Evolutionary conservation across 2,888 invertebrate genomes (phyloP).

Genomic region (Pseudococcus longispinus): DNA sequence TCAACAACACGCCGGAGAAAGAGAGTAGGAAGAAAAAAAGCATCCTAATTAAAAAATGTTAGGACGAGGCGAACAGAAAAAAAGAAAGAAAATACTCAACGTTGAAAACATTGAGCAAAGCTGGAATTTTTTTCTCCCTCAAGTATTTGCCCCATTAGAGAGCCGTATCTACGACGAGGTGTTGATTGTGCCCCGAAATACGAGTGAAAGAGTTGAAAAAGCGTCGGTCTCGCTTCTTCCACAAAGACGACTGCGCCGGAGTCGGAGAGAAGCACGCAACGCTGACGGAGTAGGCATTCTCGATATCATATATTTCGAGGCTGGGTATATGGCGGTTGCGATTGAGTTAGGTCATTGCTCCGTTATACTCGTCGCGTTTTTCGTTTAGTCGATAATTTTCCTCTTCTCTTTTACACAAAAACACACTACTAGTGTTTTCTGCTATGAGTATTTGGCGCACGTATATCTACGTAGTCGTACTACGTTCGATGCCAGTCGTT

Average conservation of each 20-base stretch:
- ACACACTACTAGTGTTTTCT: slow-evolving; percentile 30
- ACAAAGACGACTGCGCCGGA: not conserved
- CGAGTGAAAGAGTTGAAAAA: not conserved
- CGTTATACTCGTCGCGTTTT: slow-evolving; percentile 46
- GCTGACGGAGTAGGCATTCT: slow-evolving; percentile 45
- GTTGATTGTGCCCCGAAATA: not conserved
- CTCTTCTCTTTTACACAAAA: not conserved
- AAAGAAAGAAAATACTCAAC: not conserved
- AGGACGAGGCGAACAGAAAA: not conserved
- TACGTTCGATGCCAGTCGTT: not conserved
- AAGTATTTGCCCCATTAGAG: not conserved
- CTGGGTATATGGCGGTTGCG: slow-evolving; percentile 52
- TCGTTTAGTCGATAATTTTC: slow-evolving; percentile 39
- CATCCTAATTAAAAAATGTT: slow-evolving; percentile 21
- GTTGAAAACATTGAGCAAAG: not conserved
- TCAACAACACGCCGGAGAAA: not conserved
- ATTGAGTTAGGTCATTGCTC: slow-evolving; percentile 55
- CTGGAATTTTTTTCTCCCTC: not conserved
- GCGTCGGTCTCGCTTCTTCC: not conserved
- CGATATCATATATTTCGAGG: slow-evolving; percentile 32
- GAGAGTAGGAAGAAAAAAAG: not conserved
- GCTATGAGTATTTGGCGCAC: slow-evolving; percentile 31
- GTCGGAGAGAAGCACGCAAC: not conserved
- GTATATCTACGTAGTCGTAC: not conserved
- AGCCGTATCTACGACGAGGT: not conserved